Conservation (phyloP, 2,797 vertebrate genomes). For the Acanthornis magna region DNA sequence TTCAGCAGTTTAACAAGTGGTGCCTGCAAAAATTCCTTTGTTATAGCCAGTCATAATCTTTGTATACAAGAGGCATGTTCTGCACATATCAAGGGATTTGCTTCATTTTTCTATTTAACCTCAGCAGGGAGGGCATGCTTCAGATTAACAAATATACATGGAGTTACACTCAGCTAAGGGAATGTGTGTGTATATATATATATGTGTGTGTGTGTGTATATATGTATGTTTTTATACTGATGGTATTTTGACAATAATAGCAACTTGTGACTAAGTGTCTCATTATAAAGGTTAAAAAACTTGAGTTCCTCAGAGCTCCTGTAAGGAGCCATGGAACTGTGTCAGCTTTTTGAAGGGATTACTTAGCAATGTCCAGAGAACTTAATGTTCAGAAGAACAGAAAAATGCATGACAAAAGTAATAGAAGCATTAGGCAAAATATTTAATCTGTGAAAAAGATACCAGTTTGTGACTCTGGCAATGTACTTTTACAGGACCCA, state of each 20-base stretch:
- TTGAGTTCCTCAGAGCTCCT: not conserved
- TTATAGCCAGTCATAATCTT: not conserved
- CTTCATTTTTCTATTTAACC: not conserved
- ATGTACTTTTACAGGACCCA: not conserved
- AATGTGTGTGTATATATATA: accelerated
- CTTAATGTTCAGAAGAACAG: not conserved
- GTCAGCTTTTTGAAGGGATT: not conserved
- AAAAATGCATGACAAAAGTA: not conserved
- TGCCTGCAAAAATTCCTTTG: not conserved
- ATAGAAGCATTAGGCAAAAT: not conserved
- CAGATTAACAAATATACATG: not conserved
- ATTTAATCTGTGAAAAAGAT: not conserved
- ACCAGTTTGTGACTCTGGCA: not conserved
- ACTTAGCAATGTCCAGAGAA: not conserved
- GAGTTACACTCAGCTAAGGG: not conserved
- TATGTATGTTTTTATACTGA: not conserved
- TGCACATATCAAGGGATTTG: not conserved
- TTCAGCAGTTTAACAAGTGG: not conserved
- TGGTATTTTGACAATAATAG: not conserved
- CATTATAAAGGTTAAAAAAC: not conserved
- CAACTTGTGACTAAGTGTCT: not conserved
- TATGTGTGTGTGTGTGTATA: accelerated
- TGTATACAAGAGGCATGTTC: not conserved
- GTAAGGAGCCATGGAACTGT: not conserved
- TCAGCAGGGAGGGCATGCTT: not conserved